These are phyloP conservation scores for Ryuthela nishihirai DNA, from an alignment of 2,888 invertebrate species.

Conservation along the genomic window DNA sequence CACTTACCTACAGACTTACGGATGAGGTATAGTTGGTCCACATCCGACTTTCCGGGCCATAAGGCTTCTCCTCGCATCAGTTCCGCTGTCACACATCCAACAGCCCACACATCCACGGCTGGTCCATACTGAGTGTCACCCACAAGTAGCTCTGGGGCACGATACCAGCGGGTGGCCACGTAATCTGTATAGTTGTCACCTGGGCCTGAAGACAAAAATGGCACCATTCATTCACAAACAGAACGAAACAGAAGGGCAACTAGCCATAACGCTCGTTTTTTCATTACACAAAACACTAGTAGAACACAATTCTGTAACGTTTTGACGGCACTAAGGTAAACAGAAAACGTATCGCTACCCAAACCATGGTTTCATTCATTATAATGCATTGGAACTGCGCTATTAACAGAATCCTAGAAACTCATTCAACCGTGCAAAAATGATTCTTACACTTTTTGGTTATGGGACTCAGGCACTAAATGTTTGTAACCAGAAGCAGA, in stretches of 20 bases:
- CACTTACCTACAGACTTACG: constrained; percentile 73
- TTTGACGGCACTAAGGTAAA: too few relatives aligned
- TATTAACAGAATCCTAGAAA: too few relatives aligned
- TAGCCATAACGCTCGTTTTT: background rate
- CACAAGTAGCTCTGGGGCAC: constrained; percentile 93
- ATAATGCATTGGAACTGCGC: too few relatives aligned
- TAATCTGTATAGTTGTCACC: constrained; percentile 99
- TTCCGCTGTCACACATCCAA: constrained; percentile 71
- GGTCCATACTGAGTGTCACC: constrained; percentile 76
- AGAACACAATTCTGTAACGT: too few relatives aligned
- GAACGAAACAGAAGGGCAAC: background rate
- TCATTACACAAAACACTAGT: background rate
- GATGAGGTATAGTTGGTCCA: constrained; percentile 95
- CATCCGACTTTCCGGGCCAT: constrained; percentile 98
- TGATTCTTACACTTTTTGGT: too few relatives aligned
- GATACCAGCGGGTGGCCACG: constrained; percentile 98
- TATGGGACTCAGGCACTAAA: too few relatives aligned
- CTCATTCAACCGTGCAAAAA: too few relatives aligned
- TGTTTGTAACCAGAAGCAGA: too few relatives aligned
- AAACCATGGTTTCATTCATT: too few relatives aligned
- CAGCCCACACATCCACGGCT: constrained; percentile 94
- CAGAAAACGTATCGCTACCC: too few relatives aligned
- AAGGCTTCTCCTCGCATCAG: constrained; percentile 83
- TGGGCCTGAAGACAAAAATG: too few relatives aligned
- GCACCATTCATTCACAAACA: too few relatives aligned